Conservation (phyloP, 2,113 vertebrate genomes). For the Vulpes vulpes region DNA sequence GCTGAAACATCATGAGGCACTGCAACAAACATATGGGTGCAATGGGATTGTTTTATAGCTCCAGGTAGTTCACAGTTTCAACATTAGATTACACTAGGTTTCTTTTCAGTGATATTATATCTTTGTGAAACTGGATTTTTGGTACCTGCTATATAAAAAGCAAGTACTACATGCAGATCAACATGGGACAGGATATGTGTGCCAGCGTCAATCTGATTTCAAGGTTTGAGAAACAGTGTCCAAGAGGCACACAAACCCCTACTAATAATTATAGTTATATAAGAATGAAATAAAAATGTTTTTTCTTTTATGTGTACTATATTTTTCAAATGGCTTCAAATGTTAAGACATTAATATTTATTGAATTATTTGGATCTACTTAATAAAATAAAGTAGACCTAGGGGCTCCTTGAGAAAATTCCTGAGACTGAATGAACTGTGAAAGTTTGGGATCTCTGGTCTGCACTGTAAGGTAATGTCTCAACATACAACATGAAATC, state of each 20-base stretch:
- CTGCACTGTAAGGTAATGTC: not conserved
- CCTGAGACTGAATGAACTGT: not conserved
- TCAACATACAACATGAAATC: not conserved
- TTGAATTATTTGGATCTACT: not conserved
- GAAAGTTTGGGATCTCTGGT: not conserved
- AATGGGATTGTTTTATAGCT: conserved; percentile 15
- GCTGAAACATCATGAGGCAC: not conserved
- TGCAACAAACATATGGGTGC: not conserved
- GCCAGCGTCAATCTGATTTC: not conserved
- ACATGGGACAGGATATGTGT: not conserved
- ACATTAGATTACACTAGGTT: not conserved
- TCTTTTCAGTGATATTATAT: not conserved
- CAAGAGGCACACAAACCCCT: not conserved
- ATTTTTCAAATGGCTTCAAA: conserved; percentile 5
- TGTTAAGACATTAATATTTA: conserved; percentile 17
- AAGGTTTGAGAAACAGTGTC: conserved; percentile 40
- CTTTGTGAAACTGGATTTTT: conserved; percentile 37
- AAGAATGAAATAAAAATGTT: conserved; percentile 34
- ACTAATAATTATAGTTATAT: not conserved
- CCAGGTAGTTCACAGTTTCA: conserved; percentile 13
- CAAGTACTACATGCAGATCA: not conserved
- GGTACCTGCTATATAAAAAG: conserved; percentile 22
- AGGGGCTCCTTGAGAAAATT: conserved; percentile 27
- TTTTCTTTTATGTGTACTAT: not conserved
- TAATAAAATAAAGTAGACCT: conserved; percentile 24